Percentiles rank a stretch among this genome's conserved stretches.
Conservation (phyloP, 2,113 vertebrate species). For the Dicaeum eximium region DNA sequence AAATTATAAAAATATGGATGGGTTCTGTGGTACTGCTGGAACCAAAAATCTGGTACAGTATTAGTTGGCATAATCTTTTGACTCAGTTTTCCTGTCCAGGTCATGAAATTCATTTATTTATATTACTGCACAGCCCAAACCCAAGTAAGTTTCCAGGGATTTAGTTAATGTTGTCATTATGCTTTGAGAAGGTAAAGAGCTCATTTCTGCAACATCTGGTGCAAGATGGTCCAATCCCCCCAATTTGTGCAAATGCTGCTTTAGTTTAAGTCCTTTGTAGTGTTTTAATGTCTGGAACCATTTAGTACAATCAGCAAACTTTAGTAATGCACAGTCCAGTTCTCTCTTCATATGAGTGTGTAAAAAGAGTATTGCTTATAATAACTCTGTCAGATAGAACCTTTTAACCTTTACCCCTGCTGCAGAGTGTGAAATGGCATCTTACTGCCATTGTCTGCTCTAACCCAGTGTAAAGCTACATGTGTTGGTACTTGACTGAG, state of each 20-base stretch:
- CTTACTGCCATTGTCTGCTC: neutral
- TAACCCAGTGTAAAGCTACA: neutral
- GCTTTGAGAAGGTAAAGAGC: neutral
- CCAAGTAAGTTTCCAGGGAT: neutral
- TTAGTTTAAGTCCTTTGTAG: neutral
- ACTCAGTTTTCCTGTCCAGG: neutral
- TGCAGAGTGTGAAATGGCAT: neutral
- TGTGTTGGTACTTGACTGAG: neutral
- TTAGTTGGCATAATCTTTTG: neutral
- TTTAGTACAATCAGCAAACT: neutral
- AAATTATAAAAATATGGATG: neutral
- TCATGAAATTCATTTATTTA: neutral
- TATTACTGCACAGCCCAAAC: neutral
- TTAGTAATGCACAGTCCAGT: neutral
- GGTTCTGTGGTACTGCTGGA: neutral
- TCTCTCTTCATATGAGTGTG: neutral
- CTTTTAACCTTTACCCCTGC: neutral
- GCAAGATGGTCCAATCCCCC: neutral
- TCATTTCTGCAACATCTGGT: constrained; percentile 6
- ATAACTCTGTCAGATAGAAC: neutral
- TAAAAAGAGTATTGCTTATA: neutral
- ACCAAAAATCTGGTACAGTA: neutral
- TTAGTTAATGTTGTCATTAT: neutral
- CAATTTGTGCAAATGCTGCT: neutral
- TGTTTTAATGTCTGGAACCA: neutral